Evolutionary conservation across 2,888 invertebrate species (phyloP).

Genomic region (Drosophila melanosoma): DNA sequence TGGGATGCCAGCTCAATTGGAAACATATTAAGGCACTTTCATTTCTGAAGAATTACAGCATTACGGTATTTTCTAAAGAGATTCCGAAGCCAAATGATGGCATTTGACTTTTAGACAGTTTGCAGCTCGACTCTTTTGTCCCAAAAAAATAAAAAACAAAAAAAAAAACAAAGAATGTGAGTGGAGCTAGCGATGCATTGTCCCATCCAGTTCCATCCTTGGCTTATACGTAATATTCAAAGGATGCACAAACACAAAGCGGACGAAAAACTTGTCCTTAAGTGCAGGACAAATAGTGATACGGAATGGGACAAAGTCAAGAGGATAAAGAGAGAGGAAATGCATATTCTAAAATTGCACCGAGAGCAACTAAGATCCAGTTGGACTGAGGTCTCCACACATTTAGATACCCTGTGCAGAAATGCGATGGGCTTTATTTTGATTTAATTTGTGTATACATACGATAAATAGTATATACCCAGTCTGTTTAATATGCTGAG

Average conservation of each 20-base stretch:
- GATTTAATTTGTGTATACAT: no score
- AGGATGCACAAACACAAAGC: conserved; percentile 53
- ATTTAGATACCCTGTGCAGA: conserved; percentile 16
- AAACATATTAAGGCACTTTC: conserved; percentile 4
- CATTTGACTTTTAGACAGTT: conserved; percentile 10
- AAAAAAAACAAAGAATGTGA: conserved; percentile 25
- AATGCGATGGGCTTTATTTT: background rate
- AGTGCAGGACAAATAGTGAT: conserved; percentile 53
- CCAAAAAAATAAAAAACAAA: background rate
- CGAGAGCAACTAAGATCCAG: conserved; percentile 29
- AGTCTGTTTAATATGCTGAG: background rate
- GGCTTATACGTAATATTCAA: conserved; percentile 6
- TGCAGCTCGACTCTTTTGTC: conserved; percentile 5
- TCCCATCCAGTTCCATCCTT: conserved; percentile 16
- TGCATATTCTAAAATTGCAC: conserved; percentile 61
- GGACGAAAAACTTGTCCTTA: conserved; percentile 41
- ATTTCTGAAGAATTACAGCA: conserved; percentile 7
- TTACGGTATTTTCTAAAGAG: background rate
- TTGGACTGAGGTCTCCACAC: conserved; percentile 1
- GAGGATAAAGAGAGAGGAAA: conserved; percentile 13
- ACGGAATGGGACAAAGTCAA: conserved; percentile 16
- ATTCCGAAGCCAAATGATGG: background rate
- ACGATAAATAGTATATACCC: background rate
- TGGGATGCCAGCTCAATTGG: background rate
- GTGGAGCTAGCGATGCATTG: conserved; percentile 35